phyloP scores from a whole-genome alignment of 2,113 vertebrate species.

The Oplegnathus fasciatus region DNA sequence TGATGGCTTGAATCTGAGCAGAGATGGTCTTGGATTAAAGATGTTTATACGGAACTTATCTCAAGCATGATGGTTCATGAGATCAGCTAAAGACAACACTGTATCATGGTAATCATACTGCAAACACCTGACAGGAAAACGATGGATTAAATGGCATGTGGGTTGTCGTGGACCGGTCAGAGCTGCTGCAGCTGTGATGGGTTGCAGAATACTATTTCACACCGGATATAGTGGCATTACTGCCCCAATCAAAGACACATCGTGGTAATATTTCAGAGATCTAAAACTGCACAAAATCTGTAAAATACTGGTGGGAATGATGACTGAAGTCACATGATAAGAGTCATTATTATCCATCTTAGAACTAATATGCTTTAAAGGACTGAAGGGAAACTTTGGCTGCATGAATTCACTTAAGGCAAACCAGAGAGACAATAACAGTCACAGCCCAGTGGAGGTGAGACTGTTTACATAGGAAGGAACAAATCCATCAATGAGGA shows the following conservation, averaged over 20 bases:
- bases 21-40: neutral
- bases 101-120: constrained; percentile 16
- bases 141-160: constrained; percentile 12
- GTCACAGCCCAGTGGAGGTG: constrained; percentile 28
- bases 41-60: constrained; percentile 5
- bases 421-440: constrained; percentile 57
- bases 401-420: constrained; percentile 55
- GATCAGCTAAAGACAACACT: constrained; percentile 29
- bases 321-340: neutral
- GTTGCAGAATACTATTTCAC: constrained; percentile 36
- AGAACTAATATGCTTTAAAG: constrained; percentile 2
- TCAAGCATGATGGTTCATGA: constrained; percentile 1
- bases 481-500: constrained; percentile 12
- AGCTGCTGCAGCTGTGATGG: constrained; percentile 17
- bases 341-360: constrained; percentile 3
- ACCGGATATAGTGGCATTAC: neutral
- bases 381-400: constrained; percentile 47
- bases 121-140: neutral
- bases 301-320: constrained; percentile 27
- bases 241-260: constrained; percentile 19
- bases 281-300: neutral
- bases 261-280: constrained; percentile 10
- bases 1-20: constrained; percentile 7
- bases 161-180: constrained; percentile 45
- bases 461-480: constrained; percentile 15